phyloP scores from a whole-genome alignment of 2,888 invertebrate genomes.

The Lepas anatifera region DNA sequence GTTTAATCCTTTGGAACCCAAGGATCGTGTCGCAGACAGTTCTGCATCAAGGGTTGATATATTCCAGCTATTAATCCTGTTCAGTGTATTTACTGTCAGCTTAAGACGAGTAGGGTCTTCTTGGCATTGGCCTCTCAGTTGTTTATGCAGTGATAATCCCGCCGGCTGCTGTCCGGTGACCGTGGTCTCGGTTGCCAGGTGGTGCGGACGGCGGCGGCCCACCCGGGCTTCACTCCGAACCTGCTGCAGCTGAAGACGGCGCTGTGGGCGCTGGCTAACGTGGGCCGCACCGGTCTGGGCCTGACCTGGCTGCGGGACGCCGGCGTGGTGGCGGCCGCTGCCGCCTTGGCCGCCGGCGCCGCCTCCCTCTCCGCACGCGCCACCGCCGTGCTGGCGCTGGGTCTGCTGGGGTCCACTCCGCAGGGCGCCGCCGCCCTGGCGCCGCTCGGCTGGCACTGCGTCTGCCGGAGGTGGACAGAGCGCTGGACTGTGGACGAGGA shows the following conservation, averaged over 20 bases:
- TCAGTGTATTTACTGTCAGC: too few relatives aligned
- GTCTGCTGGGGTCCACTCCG: constrained; percentile 68
- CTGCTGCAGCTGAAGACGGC: constrained; percentile 56
- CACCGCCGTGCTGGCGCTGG: constrained; percentile 76
- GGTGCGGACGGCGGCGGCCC: constrained; percentile 18
- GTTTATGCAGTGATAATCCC: neutral
- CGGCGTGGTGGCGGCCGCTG: constrained; percentile 27
- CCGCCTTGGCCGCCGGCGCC: constrained; percentile 42
- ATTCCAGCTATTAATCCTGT: too few relatives aligned
- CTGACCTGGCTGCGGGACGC: constrained; percentile 47
- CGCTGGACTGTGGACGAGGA: constrained; percentile 15
- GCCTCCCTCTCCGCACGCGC: constrained; percentile 47
- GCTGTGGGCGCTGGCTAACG: constrained; percentile 75
- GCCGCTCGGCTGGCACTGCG: constrained; percentile 33
- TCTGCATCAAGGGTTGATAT: too few relatives aligned
- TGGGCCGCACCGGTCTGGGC: constrained; percentile 57
- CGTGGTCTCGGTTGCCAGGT: constrained; percentile 17
- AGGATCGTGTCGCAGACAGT: too few relatives aligned
- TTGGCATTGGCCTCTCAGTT: too few relatives aligned
- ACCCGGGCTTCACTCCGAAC: neutral
- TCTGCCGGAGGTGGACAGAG: constrained; percentile 17
- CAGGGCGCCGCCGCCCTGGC: constrained; percentile 66
- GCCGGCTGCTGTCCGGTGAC: too few relatives aligned
- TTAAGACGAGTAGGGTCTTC: too few relatives aligned
- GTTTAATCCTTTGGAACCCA: too few relatives aligned